Evolutionary conservation across 2,113 vertebrate species (phyloP), one percentile per base, ranked within the genome.

Genomic region (Piaya cayana): DNA sequence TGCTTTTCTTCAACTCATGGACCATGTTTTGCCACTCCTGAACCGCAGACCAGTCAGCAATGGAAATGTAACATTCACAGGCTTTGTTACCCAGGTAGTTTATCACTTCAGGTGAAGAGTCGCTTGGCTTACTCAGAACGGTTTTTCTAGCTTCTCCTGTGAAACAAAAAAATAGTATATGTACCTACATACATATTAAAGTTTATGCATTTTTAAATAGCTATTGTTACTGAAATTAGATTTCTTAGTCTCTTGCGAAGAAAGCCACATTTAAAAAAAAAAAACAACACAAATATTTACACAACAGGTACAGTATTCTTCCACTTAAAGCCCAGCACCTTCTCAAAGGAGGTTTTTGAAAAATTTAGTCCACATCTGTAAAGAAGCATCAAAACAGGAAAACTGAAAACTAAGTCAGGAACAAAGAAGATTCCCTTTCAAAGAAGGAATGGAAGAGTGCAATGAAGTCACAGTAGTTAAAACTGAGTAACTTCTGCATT

Each of bases 61-160:
- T 98, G 4, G 99, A 98, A 84, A 99, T 98, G 56, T 99, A 99
- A 88, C 99, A 99, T 96, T 99, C 99, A 56, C 99, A 99, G 0
- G 98, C 98, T 94, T 99, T 99, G 97, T 99, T 99, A 78, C 99
- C 99, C 98, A 99, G 96, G 86, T 99, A 99, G 97, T 98, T 99
- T 67, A 99, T 97, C 58, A 99, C 98, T 94, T 99, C 99, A 22
- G 99, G 98, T 22, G 99, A 99, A 88, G 98, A 99, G 64, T 99
- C 99, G 14, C 94, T 98, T 76, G 98, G 98, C 93, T 99, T 99
- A 30, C 99, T 98, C 79, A 99, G 94, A 47, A 99, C 98, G 1
- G 99, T 99, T 98, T 99, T 99, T 95, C 98, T 98, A 92, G 96
- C 94, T 84, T 99, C 99, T 87, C 99, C 99, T 99, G 69, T 59